Conservation (phyloP, 2,797 vertebrate genomes). For the Melanotaenia nigrans region DNA sequence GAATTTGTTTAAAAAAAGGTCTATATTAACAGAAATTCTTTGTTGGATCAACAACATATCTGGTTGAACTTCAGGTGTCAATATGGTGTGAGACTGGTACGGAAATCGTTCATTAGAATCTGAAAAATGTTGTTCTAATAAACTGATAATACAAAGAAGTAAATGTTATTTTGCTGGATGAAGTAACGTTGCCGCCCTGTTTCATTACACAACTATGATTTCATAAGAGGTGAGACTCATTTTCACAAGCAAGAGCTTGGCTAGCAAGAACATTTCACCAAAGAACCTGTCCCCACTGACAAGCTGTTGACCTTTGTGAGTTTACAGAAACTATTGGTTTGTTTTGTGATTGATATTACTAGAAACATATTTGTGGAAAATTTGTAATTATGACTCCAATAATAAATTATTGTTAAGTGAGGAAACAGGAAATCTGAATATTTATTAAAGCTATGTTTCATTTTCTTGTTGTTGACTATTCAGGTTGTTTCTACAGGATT, state of each 20-base stretch:
- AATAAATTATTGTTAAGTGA: background rate
- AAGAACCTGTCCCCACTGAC: background rate
- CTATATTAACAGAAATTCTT: background rate
- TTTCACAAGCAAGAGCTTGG: background rate
- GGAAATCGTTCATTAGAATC: background rate
- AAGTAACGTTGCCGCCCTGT: constrained; percentile 2
- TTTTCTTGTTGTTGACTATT: background rate
- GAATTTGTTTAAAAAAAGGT: background rate
- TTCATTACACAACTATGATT: constrained; percentile 8
- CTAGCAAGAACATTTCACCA: background rate
- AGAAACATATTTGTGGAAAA: background rate
- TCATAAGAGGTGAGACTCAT: background rate
- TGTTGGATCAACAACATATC: background rate
- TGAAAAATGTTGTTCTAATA: constrained; percentile 2
- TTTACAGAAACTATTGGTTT: background rate
- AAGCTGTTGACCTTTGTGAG: background rate
- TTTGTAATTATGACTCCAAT: background rate
- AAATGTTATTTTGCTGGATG: background rate
- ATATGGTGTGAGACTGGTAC: background rate
- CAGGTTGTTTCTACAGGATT: background rate
- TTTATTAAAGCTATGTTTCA: background rate
- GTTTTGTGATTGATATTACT: background rate
- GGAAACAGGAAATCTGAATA: background rate
- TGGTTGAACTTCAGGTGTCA: background rate
- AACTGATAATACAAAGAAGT: background rate